These are phyloP conservation scores for Orientallactaga bullata DNA, from an alignment of 2,113 vertebrate species.

Conservation along the genomic window DNA sequence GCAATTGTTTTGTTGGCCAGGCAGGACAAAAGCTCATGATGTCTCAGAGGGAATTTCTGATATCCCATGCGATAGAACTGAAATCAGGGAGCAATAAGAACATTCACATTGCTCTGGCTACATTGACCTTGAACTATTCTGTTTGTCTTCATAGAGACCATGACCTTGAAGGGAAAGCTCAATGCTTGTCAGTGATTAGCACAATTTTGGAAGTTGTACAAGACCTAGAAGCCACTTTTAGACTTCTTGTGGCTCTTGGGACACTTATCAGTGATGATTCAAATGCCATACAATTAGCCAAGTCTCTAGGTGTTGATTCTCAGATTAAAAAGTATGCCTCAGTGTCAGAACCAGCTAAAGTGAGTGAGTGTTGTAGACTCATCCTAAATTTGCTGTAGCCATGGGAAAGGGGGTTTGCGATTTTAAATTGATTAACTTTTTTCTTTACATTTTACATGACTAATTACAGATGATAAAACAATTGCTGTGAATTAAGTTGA, in stretches of 20 bases:
- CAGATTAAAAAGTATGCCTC: conserved; percentile 96
- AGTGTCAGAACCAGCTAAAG: conserved; percentile 95
- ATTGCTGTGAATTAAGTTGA: conserved; percentile 82
- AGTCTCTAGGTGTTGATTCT: conserved; percentile 94
- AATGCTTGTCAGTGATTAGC: conserved; percentile 97
- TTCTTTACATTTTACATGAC: conserved; percentile 79
- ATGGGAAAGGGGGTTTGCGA: conserved; percentile 43
- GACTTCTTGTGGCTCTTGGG: conserved; percentile 97
- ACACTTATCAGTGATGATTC: conserved; percentile 94
- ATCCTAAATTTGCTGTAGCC: conserved; percentile 92
- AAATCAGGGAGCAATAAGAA: conserved; percentile 94
- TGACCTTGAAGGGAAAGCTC: conserved; percentile 97
- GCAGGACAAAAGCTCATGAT: conserved; percentile 93
- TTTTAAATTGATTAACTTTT: conserved; percentile 70
- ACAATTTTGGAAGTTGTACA: conserved; percentile 95
- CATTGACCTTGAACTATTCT: conserved; percentile 95
- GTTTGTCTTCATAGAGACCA: conserved; percentile 92
- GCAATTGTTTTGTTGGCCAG: conserved; percentile 95
- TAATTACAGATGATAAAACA: conserved; percentile 75
- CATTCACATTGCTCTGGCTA: conserved; percentile 96
- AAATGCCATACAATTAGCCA: conserved; percentile 95
- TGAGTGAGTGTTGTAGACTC: conserved; percentile 96
- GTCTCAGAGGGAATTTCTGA: conserved; percentile 93
- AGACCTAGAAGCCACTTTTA: conserved; percentile 97
- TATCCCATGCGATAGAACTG: conserved; percentile 94